phyloP scores from a whole-genome alignment of 2,888 invertebrate species.

The Melipona beecheii region DNA sequence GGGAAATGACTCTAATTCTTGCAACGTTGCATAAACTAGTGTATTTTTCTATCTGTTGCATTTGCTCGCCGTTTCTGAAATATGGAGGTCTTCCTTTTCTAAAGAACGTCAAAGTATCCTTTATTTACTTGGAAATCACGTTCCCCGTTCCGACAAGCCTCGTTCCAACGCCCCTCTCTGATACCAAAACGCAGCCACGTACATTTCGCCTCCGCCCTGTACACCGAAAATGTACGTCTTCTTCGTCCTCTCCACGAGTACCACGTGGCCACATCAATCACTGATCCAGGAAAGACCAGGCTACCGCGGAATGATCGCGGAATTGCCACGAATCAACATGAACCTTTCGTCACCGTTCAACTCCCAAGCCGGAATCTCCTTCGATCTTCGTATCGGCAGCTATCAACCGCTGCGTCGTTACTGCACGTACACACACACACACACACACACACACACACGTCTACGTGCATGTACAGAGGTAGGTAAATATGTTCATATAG shows the following conservation, averaged over 20 bases:
- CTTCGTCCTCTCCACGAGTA: not conserved
- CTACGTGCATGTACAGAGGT: not conserved
- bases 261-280: not conserved
- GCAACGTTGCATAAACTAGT: too few relatives aligned
- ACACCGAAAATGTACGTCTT: not conserved
- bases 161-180: not conserved
- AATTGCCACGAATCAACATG: conserved; percentile 15
- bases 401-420: conserved; percentile 43
- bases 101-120: not conserved
- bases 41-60: not conserved
- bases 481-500: conserved; percentile 28
- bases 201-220: not conserved
- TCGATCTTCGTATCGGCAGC: conserved; percentile 30
- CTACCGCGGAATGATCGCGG: not conserved
- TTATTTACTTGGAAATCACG: not conserved
- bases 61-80: not conserved
- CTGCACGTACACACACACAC: conserved; percentile 5
- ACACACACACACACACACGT: not conserved
- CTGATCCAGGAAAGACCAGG: not conserved
- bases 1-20: too few relatives aligned
- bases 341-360: conserved; percentile 37
- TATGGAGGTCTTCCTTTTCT: not conserved
- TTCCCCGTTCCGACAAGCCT: not conserved
- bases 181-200: not conserved
- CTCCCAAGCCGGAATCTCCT: conserved; percentile 33